A percentile compares a stretch with the other conserved stretches of the same genome.
Evolutionary conservation across 2,888 invertebrate genomes (phyloP).

Genomic region (Thereva nobilitata): DNA sequence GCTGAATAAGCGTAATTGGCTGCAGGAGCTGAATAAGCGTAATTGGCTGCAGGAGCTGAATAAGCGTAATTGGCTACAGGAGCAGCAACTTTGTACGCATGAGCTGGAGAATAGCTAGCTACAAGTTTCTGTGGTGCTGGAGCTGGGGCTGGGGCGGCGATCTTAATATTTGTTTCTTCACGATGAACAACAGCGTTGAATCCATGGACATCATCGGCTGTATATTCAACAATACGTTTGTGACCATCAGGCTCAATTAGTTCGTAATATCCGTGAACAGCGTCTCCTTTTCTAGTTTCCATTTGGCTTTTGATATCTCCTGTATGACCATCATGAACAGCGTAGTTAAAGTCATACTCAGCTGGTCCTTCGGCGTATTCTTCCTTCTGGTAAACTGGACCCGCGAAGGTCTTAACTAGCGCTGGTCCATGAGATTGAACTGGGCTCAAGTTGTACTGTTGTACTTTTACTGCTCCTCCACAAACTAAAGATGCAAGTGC

Average conservation of each 20-base stretch:
- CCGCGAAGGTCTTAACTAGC: background rate
- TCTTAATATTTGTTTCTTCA: constrained; percentile 28
- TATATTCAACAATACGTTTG: constrained; percentile 40
- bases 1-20: constrained; percentile 1
- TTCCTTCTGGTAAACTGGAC: constrained; percentile 1
- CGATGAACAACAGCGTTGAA: constrained; percentile 40
- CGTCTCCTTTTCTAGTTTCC: constrained; percentile 39
- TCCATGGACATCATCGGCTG: constrained; percentile 36
- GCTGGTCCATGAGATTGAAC: background rate
- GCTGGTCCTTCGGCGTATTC: constrained; percentile 44
- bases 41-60: no score
- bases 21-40: no score
- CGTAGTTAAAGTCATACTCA: constrained; percentile 31
- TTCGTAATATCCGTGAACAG: constrained; percentile 38
- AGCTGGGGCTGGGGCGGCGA: constrained; percentile 7
- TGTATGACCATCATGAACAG: constrained; percentile 32
- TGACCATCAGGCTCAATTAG: constrained; percentile 39
- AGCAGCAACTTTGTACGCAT: constrained; percentile 35
- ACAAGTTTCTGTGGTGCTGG: constrained; percentile 41
- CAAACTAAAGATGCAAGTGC: no score
- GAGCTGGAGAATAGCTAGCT: constrained; percentile 46
- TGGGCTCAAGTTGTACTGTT: background rate
- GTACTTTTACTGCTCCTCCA: no score
- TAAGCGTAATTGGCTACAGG: constrained; percentile 46
- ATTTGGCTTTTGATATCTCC: constrained; percentile 38